These are phyloP conservation scores for Morone saxatilis DNA, from an alignment of 2,113 vertebrate genomes.

Conservation along the genomic window DNA sequence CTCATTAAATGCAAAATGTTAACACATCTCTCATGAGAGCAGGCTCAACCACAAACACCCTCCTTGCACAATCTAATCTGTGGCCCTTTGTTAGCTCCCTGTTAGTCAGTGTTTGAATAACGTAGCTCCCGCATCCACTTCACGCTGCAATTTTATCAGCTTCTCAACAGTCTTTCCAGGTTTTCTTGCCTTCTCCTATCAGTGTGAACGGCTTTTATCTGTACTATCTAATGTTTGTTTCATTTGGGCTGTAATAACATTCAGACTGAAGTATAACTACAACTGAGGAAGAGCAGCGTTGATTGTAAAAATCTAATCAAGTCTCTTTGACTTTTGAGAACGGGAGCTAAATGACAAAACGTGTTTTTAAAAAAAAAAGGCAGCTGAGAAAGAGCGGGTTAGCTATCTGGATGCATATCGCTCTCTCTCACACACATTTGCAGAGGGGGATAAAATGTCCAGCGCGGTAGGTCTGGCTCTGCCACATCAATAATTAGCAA, in stretches of 20 bases:
- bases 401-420: background rate
- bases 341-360: background rate
- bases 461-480: constrained; percentile 36
- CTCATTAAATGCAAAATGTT: constrained; percentile 2
- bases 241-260: background rate
- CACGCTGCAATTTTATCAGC: background rate
- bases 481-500: constrained; percentile 62
- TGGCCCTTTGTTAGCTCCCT: background rate
- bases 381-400: background rate
- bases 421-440: background rate
- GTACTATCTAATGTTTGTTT: background rate
- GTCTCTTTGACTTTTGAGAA: background rate
- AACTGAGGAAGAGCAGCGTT: background rate
- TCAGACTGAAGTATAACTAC: background rate
- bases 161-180: background rate
- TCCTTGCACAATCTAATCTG: background rate
- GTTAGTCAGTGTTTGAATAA: background rate
- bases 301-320: background rate
- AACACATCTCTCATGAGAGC: background rate
- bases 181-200: background rate
- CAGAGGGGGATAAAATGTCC: constrained; percentile 40
- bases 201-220: background rate
- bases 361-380: background rate
- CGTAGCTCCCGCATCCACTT: background rate
- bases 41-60: background rate